These are phyloP conservation scores for Hexactinellida sp. DNA, from an alignment of 37 sponge, comb jelly and placozoan genomes.

Conservation along the genomic window DNA sequence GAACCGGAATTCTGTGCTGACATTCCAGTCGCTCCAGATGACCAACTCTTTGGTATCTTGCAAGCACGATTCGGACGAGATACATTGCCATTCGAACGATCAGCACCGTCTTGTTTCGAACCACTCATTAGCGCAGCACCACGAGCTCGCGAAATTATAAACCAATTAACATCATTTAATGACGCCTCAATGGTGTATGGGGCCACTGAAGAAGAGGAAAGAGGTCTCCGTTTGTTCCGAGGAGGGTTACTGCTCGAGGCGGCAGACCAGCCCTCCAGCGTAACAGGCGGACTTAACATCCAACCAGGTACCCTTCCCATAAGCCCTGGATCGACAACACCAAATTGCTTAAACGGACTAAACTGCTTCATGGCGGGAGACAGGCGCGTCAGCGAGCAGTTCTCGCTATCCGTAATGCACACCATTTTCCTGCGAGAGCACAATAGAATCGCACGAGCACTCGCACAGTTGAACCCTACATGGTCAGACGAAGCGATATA, in stretches of 20 bases:
- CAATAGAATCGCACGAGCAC: constrained; percentile 61
- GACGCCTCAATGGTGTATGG: constrained; percentile 75
- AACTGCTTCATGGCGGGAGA: constrained; percentile 71
- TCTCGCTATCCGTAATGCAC: constrained; percentile 71
- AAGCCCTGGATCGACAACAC: neutral
- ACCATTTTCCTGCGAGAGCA: constrained; percentile 92
- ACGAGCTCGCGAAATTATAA: constrained; percentile 31
- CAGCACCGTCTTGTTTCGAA: constrained; percentile 32
- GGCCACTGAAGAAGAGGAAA: neutral
- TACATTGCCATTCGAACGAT: constrained; percentile 40
- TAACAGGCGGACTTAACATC: neutral
- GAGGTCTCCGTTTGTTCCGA: neutral
- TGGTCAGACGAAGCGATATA: constrained; percentile 81
- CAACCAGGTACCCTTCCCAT: neutral
- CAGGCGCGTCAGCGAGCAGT: constrained; percentile 60
- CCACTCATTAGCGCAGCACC: constrained; percentile 12
- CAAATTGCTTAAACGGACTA: neutral
- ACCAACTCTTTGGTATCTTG: constrained; percentile 23
- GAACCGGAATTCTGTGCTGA: constrained; percentile 30
- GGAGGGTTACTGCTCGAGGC: constrained; percentile 35
- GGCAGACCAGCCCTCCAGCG: neutral
- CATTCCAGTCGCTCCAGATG: constrained; percentile 30
- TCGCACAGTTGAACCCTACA: constrained; percentile 58
- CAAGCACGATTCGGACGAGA: constrained; percentile 23
- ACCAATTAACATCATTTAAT: constrained; percentile 43